Conservation (phyloP, 1,140 invertebrate species). For the Cotesia typhae region DNA sequence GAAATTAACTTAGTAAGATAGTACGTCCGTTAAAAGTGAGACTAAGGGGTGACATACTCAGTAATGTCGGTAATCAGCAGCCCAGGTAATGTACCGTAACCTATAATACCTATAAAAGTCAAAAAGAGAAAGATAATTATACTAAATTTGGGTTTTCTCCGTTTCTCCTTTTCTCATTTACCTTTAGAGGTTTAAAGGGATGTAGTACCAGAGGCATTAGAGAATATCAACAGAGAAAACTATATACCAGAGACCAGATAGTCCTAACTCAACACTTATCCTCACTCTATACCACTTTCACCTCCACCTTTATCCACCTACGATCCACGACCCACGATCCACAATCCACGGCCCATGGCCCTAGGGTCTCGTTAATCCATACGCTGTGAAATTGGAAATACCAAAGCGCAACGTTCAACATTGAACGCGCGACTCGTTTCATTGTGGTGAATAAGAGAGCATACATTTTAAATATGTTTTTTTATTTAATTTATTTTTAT, state of each 20-base stretch:
- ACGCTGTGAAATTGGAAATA: constrained; percentile 65
- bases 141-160: constrained; percentile 39
- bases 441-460: constrained; percentile 33
- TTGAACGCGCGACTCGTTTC: constrained; percentile 16
- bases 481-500: not conserved
- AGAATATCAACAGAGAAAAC: not conserved
- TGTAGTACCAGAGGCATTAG: not conserved
- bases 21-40: constrained; percentile 50
- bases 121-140: too few relatives aligned
- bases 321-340: constrained; percentile 25
- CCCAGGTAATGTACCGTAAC: constrained; percentile 64
- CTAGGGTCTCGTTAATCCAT: constrained; percentile 62
- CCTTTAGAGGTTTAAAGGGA: not conserved
- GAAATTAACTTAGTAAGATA: not conserved
- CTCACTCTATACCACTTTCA: not conserved
- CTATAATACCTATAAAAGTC: constrained; percentile 15
- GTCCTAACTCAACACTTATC: constrained; percentile 41
- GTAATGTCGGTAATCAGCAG: constrained; percentile 61
- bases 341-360: constrained; percentile 39
- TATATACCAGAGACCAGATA: constrained; percentile 28
- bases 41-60: constrained; percentile 58
- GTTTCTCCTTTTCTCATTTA: constrained; percentile 34
- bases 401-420: constrained; percentile 35
- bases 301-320: too few relatives aligned
- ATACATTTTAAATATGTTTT: constrained; percentile 32